These are phyloP conservation scores for Exocentrus adspersus DNA, from an alignment of 2,888 invertebrate genomes.

Conservation along the genomic window DNA sequence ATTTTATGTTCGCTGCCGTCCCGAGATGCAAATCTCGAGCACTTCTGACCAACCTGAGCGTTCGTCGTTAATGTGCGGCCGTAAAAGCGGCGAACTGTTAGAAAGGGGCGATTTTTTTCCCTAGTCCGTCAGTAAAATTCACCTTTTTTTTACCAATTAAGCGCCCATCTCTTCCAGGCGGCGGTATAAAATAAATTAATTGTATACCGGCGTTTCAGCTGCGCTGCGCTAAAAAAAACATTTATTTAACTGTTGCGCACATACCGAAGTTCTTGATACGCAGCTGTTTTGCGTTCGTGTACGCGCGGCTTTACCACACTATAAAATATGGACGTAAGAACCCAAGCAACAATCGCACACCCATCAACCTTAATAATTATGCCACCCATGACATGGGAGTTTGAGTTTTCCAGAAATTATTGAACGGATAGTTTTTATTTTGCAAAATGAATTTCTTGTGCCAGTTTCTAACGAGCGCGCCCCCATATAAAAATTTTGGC, in stretches of 20 bases:
- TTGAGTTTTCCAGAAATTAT: background rate
- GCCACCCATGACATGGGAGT: background rate
- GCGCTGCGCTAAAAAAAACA: no score
- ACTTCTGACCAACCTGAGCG: no score
- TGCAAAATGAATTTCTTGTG: background rate
- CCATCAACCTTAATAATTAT: background rate
- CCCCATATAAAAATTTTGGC: no score
- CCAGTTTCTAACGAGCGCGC: no score
- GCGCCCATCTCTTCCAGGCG: background rate
- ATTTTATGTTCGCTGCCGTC: constrained; percentile 10
- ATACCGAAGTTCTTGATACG: no score
- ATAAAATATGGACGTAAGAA: background rate
- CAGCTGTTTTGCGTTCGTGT: no score
- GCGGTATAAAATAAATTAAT: background rate
- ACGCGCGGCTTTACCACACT: background rate
- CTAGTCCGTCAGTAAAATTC: constrained; percentile 22
- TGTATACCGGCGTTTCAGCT: no score
- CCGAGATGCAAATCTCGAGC: constrained; percentile 17
- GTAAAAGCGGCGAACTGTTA: constrained; percentile 15
- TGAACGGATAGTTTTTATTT: background rate
- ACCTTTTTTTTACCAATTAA: background rate
- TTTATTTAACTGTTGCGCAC: no score
- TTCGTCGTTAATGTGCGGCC: constrained; percentile 14
- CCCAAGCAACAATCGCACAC: background rate
- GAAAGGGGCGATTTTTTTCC: constrained; percentile 16